These are phyloP conservation scores for Balearica regulorum DNA, from an alignment of 2,797 vertebrate species.

Conservation along the genomic window DNA sequence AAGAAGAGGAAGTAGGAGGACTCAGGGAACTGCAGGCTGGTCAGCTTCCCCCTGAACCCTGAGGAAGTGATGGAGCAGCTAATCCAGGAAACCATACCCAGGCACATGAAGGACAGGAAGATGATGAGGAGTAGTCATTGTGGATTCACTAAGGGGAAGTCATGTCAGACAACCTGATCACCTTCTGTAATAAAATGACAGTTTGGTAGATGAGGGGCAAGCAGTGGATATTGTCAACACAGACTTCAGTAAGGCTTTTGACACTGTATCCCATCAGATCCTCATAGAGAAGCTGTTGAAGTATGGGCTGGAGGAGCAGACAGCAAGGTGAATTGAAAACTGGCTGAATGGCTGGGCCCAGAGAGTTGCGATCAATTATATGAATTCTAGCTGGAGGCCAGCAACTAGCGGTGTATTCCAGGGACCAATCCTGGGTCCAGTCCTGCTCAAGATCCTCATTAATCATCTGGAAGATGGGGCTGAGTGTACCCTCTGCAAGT, in stretches of 20 bases:
- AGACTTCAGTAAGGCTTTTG: background rate
- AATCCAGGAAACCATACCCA: background rate
- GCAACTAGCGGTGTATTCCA: background rate
- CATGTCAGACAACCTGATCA: background rate
- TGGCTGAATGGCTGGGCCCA: background rate
- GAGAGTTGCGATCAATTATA: background rate
- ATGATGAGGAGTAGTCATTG: background rate
- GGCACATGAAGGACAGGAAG: background rate
- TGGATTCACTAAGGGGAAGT: background rate
- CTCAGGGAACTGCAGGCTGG: background rate
- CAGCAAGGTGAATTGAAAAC: background rate
- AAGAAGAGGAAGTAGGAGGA: background rate
- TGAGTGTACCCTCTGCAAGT: background rate
- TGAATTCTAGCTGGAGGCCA: background rate
- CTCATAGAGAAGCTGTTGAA: background rate
- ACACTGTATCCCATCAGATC: background rate
- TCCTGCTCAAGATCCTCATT: background rate
- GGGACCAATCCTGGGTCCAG: background rate
- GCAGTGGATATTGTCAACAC: background rate
- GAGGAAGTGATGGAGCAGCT: background rate
- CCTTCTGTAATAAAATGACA: background rate
- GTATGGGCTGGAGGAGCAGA: background rate
- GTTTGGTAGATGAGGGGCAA: background rate
- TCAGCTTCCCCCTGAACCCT: too few species aligned
- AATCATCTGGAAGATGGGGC: background rate